Base-by-base conservation (phyloP, 2,797 vertebrate genomes). In the Geotrypetes seraphini region DNA sequence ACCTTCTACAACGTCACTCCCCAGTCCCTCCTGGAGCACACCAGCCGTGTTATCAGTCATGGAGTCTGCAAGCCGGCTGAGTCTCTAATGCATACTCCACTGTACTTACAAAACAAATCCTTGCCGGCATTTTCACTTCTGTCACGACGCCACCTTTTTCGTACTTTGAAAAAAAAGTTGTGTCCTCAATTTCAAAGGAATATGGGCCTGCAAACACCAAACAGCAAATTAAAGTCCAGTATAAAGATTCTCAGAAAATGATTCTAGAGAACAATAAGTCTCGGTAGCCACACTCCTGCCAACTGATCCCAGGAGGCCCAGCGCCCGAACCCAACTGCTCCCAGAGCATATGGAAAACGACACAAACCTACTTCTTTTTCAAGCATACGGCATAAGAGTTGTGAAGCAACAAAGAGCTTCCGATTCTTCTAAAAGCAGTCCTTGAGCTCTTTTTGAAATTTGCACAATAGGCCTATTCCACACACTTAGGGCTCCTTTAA, bases 151-250 rank as follows among this genome's bases (percentile, higher is more conserved):
- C 91, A 1, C 88, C 81, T 0, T 33, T 19, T 38, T 55, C 10
- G 57, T 92, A 93, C 4, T 48, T 28, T 0, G 79, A 82, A 55
- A 92, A 90, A 22, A 44, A 28, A 12, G 83, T 79, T 7, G 90
- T 96, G 61, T 95, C 79, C 3, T 73, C 40, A 2, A 96, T 87
- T 49, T 74, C 78, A 65, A 96, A 75, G 27, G 68, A 73, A 46
- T 68, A 28, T 0, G 22, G 25, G 23, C 19, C 88, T 91, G 52
- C 12, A 12, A 34, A n/a, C n/a, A n/a, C n/a, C n/a, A n/a, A n/a
- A n/a, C n/a, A n/a, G n/a, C n/a, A 10, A 54, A n/a, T 42, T 21
- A 12, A 27, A 27, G 14, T 4, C 16, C 27, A 26, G 10, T 8
- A 10, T 14, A 26, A 18, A 41, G n/a, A n/a, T n/a, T n/a, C n/a